Base-by-base conservation (phyloP, 1,140 invertebrate species). In the Dolichoris vasculosae region DNA sequence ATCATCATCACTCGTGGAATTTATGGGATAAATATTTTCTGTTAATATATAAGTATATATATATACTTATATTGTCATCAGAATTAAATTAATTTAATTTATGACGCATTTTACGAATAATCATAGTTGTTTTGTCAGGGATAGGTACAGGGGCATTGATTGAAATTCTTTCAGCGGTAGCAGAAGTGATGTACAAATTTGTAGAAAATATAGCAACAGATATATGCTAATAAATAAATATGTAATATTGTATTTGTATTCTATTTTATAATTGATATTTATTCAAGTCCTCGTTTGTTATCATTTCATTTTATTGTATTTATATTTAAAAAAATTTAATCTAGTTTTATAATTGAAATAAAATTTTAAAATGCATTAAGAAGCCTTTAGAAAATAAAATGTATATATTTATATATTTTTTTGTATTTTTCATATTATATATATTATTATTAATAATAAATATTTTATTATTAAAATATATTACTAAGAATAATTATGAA, bases 171-270 rank as follows among this genome's bases (percentile, higher is more conserved):
- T 30, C 38, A 32, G 20, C n/a, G 69, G 13, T 73, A 43, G 26
- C 23, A 73, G 69, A 43, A 20, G 26, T 8, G 43, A 73, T 73
- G 69, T 73, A 73, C 69, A 73, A 73, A 73, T 73, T 73, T 73
- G 69, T 73, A 73, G 69, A 43, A 73, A 73, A 73, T 73, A 38
- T 40, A 43, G 32, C n/a, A 17, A 9, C 20, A 9, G 38, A 13
- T 43, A 73, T 73, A 43, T n/a, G 23, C 20, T 73, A 43, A 73
- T 73, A 43, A 73, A 73, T 73, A 73, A 73, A 73, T n/a, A 73
- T 11, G 23, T 43, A 59, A 59, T 59, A 73, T 43, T 73, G 23
- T 73, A 43, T 38, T 6, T 43, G 26, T n/a, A 73, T 43, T 40
- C 35, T 43, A 73, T 43, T 43, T 26, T 11, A 43, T 73, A 35